These are phyloP conservation scores for Myathropa florea DNA, from an alignment of 2,888 invertebrate species.

Conservation along the genomic window DNA sequence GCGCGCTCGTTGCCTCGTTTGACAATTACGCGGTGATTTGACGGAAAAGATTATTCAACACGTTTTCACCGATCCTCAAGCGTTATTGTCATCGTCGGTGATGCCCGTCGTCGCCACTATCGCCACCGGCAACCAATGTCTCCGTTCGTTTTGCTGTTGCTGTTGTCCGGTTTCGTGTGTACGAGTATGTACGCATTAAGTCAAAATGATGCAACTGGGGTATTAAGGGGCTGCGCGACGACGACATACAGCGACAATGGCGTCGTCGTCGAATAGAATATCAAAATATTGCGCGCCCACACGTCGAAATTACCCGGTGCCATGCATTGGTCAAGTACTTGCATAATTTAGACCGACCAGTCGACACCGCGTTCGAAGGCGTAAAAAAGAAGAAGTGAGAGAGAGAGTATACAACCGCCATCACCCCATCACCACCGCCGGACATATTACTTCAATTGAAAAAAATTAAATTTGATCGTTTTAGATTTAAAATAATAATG, in stretches of 20 bases:
- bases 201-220: conserved; percentile 62
- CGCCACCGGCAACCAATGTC: neutral
- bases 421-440: conserved; percentile 33
- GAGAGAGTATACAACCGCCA: neutral
- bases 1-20: conserved; percentile 37
- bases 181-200: conserved; percentile 23
- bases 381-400: neutral
- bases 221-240: conserved; percentile 51
- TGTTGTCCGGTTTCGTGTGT: neutral
- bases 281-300: conserved; percentile 68
- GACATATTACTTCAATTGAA: conserved; percentile 65
- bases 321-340: conserved; percentile 62
- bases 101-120: neutral
- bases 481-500: conserved; percentile 65
- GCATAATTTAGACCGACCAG: conserved; percentile 60
- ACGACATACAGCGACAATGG: neutral
- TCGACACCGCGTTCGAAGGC: neutral
- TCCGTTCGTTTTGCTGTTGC: neutral
- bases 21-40: conserved; percentile 40
- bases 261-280: conserved; percentile 59
- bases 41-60: conserved; percentile 55
- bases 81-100: neutral
- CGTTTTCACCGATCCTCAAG: conserved; percentile 27
- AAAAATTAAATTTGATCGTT: conserved; percentile 68
- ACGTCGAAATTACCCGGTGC: conserved; percentile 56